A percentile compares a stretch with the other conserved stretches of the same genome.
Conservation (phyloP, 2,888 invertebrate species). For the Polydrusus cervinus region DNA sequence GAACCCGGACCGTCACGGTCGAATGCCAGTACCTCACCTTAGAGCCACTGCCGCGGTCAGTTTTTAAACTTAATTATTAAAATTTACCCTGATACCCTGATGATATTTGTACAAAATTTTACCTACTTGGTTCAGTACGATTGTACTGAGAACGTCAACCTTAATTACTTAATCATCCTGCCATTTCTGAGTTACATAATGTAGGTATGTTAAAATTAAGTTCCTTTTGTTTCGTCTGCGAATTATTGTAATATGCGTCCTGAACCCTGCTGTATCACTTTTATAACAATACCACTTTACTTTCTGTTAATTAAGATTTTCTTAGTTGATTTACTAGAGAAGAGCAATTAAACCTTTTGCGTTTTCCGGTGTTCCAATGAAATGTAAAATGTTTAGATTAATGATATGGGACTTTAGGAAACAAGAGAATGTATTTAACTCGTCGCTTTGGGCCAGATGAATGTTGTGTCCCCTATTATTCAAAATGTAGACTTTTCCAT, state of each 20-base stretch:
- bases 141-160: not conserved
- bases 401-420: slow-evolving; percentile 12
- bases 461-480: not conserved
- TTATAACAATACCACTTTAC: slow-evolving; percentile 21
- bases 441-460: slow-evolving; percentile 1
- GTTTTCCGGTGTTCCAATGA: slow-evolving; percentile 18
- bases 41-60: too few species aligned
- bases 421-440: slow-evolving; percentile 5
- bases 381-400: slow-evolving; percentile 20
- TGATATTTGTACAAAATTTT: not conserved
- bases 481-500: not conserved
- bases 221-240: slow-evolving; percentile 19
- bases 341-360: slow-evolving; percentile 12
- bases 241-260: slow-evolving; percentile 19
- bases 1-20: too few species aligned
- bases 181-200: not conserved
- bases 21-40: too few species aligned
- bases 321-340: slow-evolving; percentile 23
- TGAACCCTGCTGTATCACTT: slow-evolving; percentile 25
- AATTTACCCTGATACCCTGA: too few species aligned
- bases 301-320: slow-evolving; percentile 22
- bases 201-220: slow-evolving; percentile 19
- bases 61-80: too few species aligned
- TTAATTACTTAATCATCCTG: not conserved
- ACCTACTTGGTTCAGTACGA: not conserved